Evolutionary conservation across 2,113 vertebrate species (phyloP).

Genomic region (Pungitius pungitius): DNA sequence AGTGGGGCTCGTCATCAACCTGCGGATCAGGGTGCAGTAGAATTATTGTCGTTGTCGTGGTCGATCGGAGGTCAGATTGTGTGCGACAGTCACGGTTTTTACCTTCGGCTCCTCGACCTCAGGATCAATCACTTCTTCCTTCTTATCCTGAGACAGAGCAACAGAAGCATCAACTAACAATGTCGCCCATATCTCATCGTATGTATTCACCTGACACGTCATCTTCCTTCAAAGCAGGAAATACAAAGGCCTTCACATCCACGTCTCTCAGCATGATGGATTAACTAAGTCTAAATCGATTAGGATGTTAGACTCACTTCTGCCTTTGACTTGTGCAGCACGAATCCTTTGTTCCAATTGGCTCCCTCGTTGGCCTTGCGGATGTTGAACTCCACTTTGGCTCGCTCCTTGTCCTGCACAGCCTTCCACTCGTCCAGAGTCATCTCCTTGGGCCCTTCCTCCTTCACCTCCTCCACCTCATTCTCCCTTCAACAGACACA

Average conservation of each 20-base stretch:
- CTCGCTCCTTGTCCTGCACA: conserved; percentile 95
- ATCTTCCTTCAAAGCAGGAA: too few species aligned
- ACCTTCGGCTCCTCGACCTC: conserved; percentile 70
- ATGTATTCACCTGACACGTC: too few species aligned
- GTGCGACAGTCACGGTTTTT: background rate
- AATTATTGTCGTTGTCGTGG: background rate
- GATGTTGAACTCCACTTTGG: conserved; percentile 99
- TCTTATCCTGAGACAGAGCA: conserved; percentile 60
- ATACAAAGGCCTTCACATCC: too few species aligned
- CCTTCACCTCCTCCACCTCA: conserved; percentile 95
- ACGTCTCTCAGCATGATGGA: too few species aligned
- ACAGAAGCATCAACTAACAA: conserved; percentile 2
- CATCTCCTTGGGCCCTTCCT: conserved; percentile 98
- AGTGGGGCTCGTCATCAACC: conserved; percentile 91
- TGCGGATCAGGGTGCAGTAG: conserved; percentile 75
- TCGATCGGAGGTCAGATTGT: background rate
- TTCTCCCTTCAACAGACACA: conserved; percentile 87
- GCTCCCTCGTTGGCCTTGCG: conserved; percentile 96
- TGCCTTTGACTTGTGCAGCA: conserved; percentile 97
- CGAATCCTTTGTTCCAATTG: conserved; percentile 97
- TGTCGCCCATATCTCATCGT: background rate
- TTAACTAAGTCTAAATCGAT: too few species aligned
- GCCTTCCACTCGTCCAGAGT: conserved; percentile 99
- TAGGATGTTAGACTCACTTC: conserved; percentile 80
- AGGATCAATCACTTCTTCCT: conserved; percentile 65